Conservation (phyloP, 2,888 invertebrate species). For the Atherix ibis region DNA sequence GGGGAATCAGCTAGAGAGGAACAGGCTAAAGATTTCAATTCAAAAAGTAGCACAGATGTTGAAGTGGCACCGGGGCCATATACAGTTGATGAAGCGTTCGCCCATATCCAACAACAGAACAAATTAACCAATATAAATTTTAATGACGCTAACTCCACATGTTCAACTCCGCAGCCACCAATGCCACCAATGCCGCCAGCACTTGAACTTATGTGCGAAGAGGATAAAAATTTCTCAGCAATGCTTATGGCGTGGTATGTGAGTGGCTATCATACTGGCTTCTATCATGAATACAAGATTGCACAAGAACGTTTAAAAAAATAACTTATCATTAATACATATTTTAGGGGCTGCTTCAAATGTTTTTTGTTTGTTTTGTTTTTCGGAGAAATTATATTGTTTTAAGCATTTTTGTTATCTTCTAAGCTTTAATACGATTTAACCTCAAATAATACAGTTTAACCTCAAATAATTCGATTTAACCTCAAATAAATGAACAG, state of each 20-base stretch:
- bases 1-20: constrained; percentile 35
- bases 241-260: constrained; percentile 91
- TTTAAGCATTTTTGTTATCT: no score
- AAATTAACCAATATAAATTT: constrained; percentile 3
- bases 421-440: no score
- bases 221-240: constrained; percentile 50
- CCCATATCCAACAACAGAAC: constrained; percentile 7
- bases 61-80: constrained; percentile 12
- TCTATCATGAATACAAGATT: constrained; percentile 45
- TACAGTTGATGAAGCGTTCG: constrained; percentile 11
- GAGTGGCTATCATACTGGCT: constrained; percentile 81
- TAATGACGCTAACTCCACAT: no score
- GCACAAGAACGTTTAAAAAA: constrained; percentile 14
- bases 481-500: no score
- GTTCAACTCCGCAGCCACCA: constrained; percentile 25
- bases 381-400: no score
- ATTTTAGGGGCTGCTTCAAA: no score
- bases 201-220: constrained; percentile 21
- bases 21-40: constrained; percentile 35
- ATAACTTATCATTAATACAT: no score
- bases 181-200: constrained; percentile 38
- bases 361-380: no score
- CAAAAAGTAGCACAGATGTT: no score
- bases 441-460: no score
- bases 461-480: not conserved